Percentiles rank a stretch among this genome's conserved stretches.
Evolutionary conservation across 2,113 vertebrate species (phyloP).

Genomic region (Grus americana): DNA sequence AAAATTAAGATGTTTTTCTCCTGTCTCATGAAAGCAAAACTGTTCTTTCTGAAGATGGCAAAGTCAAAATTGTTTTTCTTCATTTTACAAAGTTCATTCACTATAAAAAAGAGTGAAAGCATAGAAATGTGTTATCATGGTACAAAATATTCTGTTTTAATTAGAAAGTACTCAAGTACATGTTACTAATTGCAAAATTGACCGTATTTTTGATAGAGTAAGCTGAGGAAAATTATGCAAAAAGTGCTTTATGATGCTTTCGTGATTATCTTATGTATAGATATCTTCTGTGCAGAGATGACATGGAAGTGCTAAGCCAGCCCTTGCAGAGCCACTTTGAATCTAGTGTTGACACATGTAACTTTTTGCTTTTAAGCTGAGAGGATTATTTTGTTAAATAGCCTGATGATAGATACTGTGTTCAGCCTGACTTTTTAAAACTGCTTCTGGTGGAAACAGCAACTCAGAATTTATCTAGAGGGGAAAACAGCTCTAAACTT

Average conservation of each 20-base stretch:
- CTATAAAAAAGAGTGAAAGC: neutral
- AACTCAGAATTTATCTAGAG: neutral
- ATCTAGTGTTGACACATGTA: neutral
- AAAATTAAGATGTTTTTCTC: neutral
- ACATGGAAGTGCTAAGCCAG: neutral
- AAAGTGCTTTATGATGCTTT: neutral
- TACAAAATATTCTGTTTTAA: neutral
- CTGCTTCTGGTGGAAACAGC: neutral
- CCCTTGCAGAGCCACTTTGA: neutral
- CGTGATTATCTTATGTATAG: neutral
- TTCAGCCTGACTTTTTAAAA: neutral
- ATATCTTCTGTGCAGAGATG: neutral
- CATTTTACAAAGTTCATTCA: neutral
- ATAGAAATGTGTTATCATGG: neutral
- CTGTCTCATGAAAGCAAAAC: neutral
- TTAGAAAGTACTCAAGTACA: neutral
- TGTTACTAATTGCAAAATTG: neutral
- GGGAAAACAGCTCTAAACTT: neutral
- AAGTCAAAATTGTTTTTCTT: neutral
- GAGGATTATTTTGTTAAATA: neutral
- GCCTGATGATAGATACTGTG: neutral
- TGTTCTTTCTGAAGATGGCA: neutral
- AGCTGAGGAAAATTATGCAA: neutral
- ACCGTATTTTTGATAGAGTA: neutral
- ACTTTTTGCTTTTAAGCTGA: neutral